Evolutionary conservation across 2,888 invertebrate genomes (phyloP), one percentile per base, ranked within the genome.

Genomic region (Drosophila meridiana): DNA sequence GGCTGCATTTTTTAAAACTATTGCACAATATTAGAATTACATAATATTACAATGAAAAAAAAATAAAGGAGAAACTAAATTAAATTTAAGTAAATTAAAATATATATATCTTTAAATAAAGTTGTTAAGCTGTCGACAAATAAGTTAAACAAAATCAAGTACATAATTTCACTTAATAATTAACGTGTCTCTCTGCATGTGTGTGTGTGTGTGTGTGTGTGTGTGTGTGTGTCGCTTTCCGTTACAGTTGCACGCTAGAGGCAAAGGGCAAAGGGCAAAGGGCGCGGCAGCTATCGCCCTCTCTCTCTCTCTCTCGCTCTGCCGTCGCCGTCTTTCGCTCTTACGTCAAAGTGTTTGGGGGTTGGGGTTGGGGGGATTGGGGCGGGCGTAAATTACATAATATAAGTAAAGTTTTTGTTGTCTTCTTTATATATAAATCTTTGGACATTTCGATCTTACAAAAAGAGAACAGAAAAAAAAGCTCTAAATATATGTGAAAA

Each of bases 1-100:
- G 81, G 69, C 47, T 28, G 47, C 47, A 28, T 78, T 69, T 74
- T 85, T 86, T 84, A 87, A 85, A 87, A 85, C 84, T 85, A 85
- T 85, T 85, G 84, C 84, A 85, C 84, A 87, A 85, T 79, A 86
- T 87, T 81, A 87, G 63, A 84, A 80, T 74, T 84, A 87, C 72
- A 60, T 79, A 79, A 62, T 50, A 60, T 72, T 60, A 75, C 2
- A 48, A 63, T 65, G 64, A 45, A 53, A 66, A 64, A 52, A 52
- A 26, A 6, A 20, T 4, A n/a, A 30, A 30, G 7, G 3, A 50
- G 20, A 34, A 34, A 52, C 5, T 40, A 14, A 28, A 36, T 42
- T 55, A 1, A 36, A 62, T 11, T 45, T 26, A 26, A 45, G 26
- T 62, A 59, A 71, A 64, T 59, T 57, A 73, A 71, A 73, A 65